These are phyloP conservation scores for Acanthosepion pharaonis DNA, from an alignment of 2,888 invertebrate species.

Conservation along the genomic window DNA sequence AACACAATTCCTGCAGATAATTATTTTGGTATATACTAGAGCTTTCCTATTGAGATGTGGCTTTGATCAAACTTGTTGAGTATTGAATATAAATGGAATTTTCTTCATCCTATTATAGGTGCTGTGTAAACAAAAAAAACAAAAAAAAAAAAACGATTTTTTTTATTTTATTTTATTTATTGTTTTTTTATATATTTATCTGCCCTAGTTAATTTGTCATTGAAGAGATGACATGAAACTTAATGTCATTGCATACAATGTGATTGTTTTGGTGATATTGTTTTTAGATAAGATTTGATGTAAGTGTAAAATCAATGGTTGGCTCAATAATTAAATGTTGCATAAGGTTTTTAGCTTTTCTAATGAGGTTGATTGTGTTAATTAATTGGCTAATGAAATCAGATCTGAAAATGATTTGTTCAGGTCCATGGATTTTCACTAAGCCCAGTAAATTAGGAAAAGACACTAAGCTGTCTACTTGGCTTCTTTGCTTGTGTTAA, in stretches of 20 bases:
- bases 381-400: neutral
- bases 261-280: neutral
- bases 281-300: neutral
- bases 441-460: neutral
- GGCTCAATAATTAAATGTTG: neutral
- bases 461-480: too few relatives aligned
- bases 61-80: too few relatives aligned
- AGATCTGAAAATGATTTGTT: neutral
- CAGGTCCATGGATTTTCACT: neutral
- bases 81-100: neutral
- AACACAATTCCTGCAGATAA: too few relatives aligned
- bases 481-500: neutral
- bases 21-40: too few relatives aligned
- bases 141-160: too few relatives aligned
- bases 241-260: neutral
- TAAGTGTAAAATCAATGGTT: neutral
- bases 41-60: too few relatives aligned
- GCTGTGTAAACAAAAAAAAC: neutral
- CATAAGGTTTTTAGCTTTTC: neutral
- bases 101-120: neutral
- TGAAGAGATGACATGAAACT: neutral
- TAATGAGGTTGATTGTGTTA: neutral
- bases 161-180: too few relatives aligned
- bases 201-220: neutral
- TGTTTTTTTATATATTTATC: neutral